Evolutionary conservation across 2,888 invertebrate genomes (phyloP).

Genomic region (Luperina testacea): DNA sequence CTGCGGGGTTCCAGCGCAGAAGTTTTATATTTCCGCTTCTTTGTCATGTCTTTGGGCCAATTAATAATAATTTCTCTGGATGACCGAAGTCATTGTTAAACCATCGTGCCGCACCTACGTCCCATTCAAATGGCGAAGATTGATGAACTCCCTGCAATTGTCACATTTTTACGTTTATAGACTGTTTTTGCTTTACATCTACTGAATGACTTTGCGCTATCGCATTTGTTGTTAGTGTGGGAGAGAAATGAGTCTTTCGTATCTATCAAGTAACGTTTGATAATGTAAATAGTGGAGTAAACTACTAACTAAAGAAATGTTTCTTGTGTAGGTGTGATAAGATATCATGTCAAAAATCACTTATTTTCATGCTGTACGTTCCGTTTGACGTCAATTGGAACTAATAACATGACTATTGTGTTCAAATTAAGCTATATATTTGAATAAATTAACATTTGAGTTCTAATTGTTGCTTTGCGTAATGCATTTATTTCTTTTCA

Average conservation of each 20-base stretch:
- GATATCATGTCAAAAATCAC: constrained; percentile 35
- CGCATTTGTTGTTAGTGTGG: constrained; percentile 40
- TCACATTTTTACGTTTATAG: constrained; percentile 86
- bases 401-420: constrained; percentile 32
- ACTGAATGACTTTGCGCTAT: constrained; percentile 75
- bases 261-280: constrained; percentile 36
- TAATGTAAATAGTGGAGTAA: constrained; percentile 42
- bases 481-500: background rate
- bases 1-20: constrained; percentile 86
- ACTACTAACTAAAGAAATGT: constrained; percentile 35
- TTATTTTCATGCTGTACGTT: constrained; percentile 35
- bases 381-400: constrained; percentile 46
- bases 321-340: constrained; percentile 33
- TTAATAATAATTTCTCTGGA: constrained; percentile 90
- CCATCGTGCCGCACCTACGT: constrained; percentile 77
- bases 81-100: constrained; percentile 88
- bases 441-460: constrained; percentile 16
- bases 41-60: constrained; percentile 86
- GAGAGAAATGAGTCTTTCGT: constrained; percentile 39
- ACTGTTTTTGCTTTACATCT: constrained; percentile 80
- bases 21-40: constrained; percentile 90
- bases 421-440: constrained; percentile 33
- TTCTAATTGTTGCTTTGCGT: background rate
- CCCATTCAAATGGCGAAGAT: constrained; percentile 86
- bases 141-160: constrained; percentile 88